Conservation (phyloP, 2,113 vertebrate species). For the Ariopsis seemanni region DNA sequence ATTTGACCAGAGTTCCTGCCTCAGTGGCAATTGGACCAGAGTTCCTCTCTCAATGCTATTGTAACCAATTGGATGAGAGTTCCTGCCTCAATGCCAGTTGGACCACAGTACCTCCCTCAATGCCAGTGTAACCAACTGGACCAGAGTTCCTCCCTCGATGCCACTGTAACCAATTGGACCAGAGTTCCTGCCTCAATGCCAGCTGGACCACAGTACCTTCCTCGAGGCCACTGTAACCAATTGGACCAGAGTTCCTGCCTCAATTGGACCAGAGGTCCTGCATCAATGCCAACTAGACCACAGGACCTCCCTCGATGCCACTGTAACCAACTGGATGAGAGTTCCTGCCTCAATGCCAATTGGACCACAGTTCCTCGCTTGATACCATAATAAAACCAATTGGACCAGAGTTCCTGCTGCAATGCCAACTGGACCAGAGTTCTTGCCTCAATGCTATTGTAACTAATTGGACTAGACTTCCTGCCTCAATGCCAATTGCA, state of each 20-base stretch:
- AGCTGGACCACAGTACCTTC: too few relatives aligned
- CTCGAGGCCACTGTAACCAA: not conserved
- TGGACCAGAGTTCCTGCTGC: not conserved
- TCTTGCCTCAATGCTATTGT: not conserved
- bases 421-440: not conserved
- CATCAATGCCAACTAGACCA: too few relatives aligned
- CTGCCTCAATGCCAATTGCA: not conserved
- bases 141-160: not conserved
- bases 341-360: too few relatives aligned
- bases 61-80: not conserved
- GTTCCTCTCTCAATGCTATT: not conserved
- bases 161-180: too few relatives aligned
- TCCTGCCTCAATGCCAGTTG: too few relatives aligned
- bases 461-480: not conserved
- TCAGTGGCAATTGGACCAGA: not conserved
- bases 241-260: not conserved
- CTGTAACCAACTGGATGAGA: not conserved
- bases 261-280: too few relatives aligned
- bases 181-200: too few relatives aligned
- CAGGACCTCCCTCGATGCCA: not conserved
- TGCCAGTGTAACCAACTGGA: not conserved
- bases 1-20: not conserved
- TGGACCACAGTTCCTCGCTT: too few relatives aligned
- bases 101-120: too few relatives aligned
- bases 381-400: too few relatives aligned